Evolutionary conservation across 2,113 vertebrate genomes (phyloP).

Genomic region (Anolis sagrei): DNA sequence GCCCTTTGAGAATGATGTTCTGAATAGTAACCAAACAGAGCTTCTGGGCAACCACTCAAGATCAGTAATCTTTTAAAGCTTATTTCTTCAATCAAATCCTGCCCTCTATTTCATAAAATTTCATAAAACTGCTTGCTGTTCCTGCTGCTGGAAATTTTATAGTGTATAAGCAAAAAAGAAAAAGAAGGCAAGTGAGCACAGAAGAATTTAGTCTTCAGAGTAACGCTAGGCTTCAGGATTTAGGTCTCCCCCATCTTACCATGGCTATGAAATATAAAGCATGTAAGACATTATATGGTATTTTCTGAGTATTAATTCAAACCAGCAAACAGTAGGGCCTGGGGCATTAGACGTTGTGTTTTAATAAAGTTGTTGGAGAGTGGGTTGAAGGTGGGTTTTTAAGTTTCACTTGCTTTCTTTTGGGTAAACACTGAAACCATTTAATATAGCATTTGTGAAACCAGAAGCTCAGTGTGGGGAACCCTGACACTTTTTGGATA

Average conservation of each 20-base stretch:
- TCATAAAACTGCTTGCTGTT: conserved; percentile 45
- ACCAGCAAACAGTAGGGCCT: conserved; percentile 48
- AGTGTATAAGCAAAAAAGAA: conserved; percentile 43
- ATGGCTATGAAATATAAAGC: conserved; percentile 28
- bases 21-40: neutral
- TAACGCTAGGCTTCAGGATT: conserved; percentile 27
- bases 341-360: conserved; percentile 31
- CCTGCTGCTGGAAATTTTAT: conserved; percentile 52
- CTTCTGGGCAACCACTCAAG: conserved; percentile 11
- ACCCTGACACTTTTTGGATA: neutral
- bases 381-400: conserved; percentile 35
- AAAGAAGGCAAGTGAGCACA: conserved; percentile 2
- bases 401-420: neutral
- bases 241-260: neutral
- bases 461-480: neutral
- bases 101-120: conserved; percentile 1
- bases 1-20: conserved; percentile 29
- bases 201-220: conserved; percentile 38
- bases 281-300: conserved; percentile 28
- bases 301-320: conserved; percentile 55
- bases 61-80: conserved; percentile 23
- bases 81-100: conserved; percentile 53
- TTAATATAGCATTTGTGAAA: conserved; percentile 4
- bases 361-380: conserved; percentile 36
- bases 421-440: neutral